These are phyloP conservation scores for Saccostrea cuccullata DNA, from an alignment of 1,140 invertebrate species.

Conservation along the genomic window DNA sequence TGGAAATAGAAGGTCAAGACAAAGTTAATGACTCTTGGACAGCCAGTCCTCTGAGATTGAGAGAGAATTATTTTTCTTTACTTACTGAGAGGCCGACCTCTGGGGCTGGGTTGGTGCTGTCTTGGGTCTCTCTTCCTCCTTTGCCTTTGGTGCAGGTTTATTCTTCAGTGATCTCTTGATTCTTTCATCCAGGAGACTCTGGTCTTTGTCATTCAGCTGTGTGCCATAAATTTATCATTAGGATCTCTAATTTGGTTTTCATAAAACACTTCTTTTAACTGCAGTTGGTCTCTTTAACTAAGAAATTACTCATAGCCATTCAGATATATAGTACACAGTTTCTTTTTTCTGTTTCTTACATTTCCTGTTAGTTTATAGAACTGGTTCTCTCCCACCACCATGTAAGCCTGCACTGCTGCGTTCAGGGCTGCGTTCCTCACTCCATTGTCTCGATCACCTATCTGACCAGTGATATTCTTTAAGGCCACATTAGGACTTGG, in stretches of 20 bases:
- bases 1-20: neutral
- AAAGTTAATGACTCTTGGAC: neutral
- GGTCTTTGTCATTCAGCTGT: conserved; percentile 95
- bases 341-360: conserved; percentile 79
- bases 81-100: conserved; percentile 53
- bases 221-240: too few relatives aligned
- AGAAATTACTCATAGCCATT: too few relatives aligned
- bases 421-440: conserved; percentile 97
- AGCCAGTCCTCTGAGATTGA: conserved; percentile 54
- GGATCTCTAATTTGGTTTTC: too few relatives aligned
- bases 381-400: conserved; percentile 90
- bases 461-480: conserved; percentile 95
- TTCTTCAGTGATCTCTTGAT: conserved; percentile 82
- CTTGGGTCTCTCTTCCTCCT: conserved; percentile 63
- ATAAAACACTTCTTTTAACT: too few relatives aligned
- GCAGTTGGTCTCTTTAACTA: too few relatives aligned
- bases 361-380: conserved; percentile 95
- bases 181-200: conserved; percentile 94
- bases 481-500: conserved; percentile 87
- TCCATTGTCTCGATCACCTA: conserved; percentile 96
- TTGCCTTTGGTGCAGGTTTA: conserved; percentile 55
- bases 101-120: conserved; percentile 61
- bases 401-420: conserved; percentile 93
- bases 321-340: too few relatives aligned
- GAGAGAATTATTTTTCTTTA: conserved; percentile 42